Evolutionary conservation across 2,113 vertebrate species (phyloP), one percentile per base, ranked within the genome.

Genomic region (Nerophis ophidion): DNA sequence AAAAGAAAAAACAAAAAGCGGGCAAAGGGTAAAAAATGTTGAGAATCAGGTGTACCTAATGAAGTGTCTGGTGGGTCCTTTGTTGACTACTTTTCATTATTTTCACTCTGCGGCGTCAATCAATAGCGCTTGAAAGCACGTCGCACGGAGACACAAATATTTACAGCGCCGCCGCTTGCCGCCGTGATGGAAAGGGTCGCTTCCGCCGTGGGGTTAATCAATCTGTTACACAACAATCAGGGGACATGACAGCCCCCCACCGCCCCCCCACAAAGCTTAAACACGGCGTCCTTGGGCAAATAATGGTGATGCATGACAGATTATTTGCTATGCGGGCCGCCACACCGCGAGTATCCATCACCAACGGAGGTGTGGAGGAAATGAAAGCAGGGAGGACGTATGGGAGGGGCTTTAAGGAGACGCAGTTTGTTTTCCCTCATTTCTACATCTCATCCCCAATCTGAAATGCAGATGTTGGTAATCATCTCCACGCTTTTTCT

Each of bases 171-270:
- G 46, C 6, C 47, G 50, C 55, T 69, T 57, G 59, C 44, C 65
- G 58, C 42, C 7, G 3, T 60, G 63, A 70, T 62, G 35, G 66
- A 80, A 76, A 65, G 33, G 42, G 69, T 19, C 49, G 45, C 49
- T 50, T 66, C 69, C 76, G 65, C 69, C 71, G 11, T 7, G 68
- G 73, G 82, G 76, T 86, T 83, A 78, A 82, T 86, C 81, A 82
- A 82, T 84, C 75, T 58, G 67, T 70, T 74, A 58, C 57, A 69
- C 69, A 70, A 69, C 82, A 80, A 83, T 81, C 67, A 61, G 67
- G 60, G 62, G 68, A 72, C 67, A 57, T 79, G 74, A 76, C 81
- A 70, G 66, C 57, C 38, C 65, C 53, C 49, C 53, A 65, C 38
- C 5, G 6, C 38, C 38, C 8, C 38, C 59, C 73, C 70, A 26